Base-by-base conservation (phyloP, 2,797 vertebrate genomes). In the Rhodeus uyekii region DNA sequence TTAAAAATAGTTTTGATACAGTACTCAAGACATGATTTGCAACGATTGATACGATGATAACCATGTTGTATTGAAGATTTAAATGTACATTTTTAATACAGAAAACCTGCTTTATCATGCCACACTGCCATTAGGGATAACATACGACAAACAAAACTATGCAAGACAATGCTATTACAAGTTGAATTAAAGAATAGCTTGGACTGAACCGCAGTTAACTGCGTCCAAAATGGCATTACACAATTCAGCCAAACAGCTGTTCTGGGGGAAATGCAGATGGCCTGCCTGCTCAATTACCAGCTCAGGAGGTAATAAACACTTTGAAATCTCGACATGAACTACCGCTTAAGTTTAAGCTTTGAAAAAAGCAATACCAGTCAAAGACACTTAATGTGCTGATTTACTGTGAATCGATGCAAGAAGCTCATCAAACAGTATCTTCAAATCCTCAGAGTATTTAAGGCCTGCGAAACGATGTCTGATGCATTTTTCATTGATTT, bases 321-420 rank as follows among this genome's bases (percentile, higher is more conserved):
- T 58, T 36, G 36, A 82, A 82, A 75, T 50, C 46, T 55, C 48
- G 22, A 46, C 27, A 27, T 67, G 61, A 76, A 67, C 55, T 73
- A 73, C 61, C 22, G 46, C 60, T 78, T 29, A 82, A 67, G 34
- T 76, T 61, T 53, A 39, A 67, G 46, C 71, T 72, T 53, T 67
- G 39, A 72, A 60, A 42, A 61, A 16, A 83, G 84, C 88, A 81
- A 84, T 84, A 87, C 88, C 84, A 88, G 84, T 81, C 85, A 82
- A 86, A 84, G 77, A 68, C 53, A 74, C 36, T 72, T 87, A 90
- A 89, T 88, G 83, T 84, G 89, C 85, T 88, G 87, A 89, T 92
- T 93, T 92, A 91, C 91, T 85, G 89, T 83, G 68, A 48, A 92
- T 90, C 82, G 86, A 92, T 92, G 83, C 76, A 81, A 86, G 88